Evolutionary conservation across 1,140 invertebrate species (phyloP), one percentile per base, ranked within the genome.

Genomic region (Drosophila micromelanica): DNA sequence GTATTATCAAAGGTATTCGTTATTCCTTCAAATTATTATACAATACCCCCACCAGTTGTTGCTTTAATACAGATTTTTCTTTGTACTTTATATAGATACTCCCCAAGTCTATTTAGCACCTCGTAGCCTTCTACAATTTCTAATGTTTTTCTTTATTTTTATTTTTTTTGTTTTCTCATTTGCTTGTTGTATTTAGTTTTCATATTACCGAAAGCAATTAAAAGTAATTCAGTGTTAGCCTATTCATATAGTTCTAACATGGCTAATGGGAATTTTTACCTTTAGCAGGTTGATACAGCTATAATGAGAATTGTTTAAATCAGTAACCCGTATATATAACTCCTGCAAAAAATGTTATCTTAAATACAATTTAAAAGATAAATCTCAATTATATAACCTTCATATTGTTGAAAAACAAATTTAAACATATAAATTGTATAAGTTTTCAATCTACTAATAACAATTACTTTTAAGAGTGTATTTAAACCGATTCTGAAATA

Each of bases 1-100:
- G 46, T 71, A 51, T 69, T 61, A 62, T 51, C 49, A 69, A 70
- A 69, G 71, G 71, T 73, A 73, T 38, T 69, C 65, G 71, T 62
- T 69, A 23, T 69, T 62, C 51, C 57, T 55, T 61, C 63, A 57
- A 69, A 42, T 45, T 61, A 60, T 40, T 37, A 59, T 45, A 45
- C n/a, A 45, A 59, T 49, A 27, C 12, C 37, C 7, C 23, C 35
- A 20, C 37, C 38, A 42, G 32, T 54, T 54, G 30, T 62, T 54
- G 7, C 62, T 69, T 17, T 45, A 27, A 64, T 15, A 15, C 62
- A 12, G 11, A 32, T 9, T 40, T 64, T 32, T 57, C 17, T 45
- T 40, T 3, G 15, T 54, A 32, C 6, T 23, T 20, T 46, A 12
- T 35, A 9, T 49, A 49, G 27, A 49, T 32, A n/a, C 6, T 1